Conservation (phyloP, 2,797 vertebrate species). For the Percopsis omiscomaycus region DNA sequence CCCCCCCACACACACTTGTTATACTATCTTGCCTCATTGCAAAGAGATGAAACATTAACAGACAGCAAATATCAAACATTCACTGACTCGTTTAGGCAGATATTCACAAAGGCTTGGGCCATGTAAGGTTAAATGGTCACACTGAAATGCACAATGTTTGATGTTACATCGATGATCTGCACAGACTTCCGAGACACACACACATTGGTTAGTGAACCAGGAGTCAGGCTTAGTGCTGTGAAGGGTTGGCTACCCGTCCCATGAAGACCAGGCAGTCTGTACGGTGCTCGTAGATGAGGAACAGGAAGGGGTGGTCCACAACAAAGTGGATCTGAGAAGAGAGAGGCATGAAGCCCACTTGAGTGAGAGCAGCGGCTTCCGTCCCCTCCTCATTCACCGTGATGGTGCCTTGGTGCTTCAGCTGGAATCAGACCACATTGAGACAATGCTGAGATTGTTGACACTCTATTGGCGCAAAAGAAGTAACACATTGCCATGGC, state of each 20-base stretch:
- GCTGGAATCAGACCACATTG: constrained; percentile 67
- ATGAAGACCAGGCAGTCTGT: constrained; percentile 94
- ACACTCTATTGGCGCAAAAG: too few species aligned
- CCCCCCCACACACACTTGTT: too few species aligned
- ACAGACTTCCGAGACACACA: not conserved
- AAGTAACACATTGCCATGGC: too few species aligned
- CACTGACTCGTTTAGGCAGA: constrained; percentile 17
- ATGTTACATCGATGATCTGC: constrained; percentile 15
- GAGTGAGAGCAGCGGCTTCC: constrained; percentile 87
- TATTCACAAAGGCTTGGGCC: constrained; percentile 17
- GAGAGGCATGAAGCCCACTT: constrained; percentile 93
- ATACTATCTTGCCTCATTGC: constrained; percentile 5
- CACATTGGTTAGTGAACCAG: too few species aligned
- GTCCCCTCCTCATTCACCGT: constrained; percentile 97
- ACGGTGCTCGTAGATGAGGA: constrained; percentile 94
- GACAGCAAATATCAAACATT: constrained; percentile 37
- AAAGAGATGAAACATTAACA: constrained; percentile 60
- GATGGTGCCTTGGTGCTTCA: constrained; percentile 94
- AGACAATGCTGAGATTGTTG: too few species aligned
- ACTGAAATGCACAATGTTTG: constrained; percentile 6
- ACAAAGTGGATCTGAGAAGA: constrained; percentile 90
- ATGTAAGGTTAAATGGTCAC: constrained; percentile 24
- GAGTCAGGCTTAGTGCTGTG: constrained; percentile 67
- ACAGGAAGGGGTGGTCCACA: constrained; percentile 90
- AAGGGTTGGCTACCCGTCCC: constrained; percentile 89